Evolutionary conservation across 1,140 invertebrate genomes (phyloP).

Genomic region (Zophobas morio): DNA sequence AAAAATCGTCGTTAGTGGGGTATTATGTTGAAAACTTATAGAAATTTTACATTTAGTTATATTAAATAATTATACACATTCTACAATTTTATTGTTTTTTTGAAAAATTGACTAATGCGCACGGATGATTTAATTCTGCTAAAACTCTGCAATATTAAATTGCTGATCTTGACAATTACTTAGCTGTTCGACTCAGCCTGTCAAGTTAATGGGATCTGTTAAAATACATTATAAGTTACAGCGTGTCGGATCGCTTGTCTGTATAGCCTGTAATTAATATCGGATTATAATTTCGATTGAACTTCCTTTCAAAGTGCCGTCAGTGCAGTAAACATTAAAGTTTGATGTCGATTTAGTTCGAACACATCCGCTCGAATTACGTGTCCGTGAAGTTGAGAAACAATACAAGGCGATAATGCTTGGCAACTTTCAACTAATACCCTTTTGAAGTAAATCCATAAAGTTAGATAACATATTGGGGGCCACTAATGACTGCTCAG

Average conservation of each 20-base stretch:
- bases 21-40: too few relatives aligned
- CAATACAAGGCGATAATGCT: slow-evolving; percentile 41
- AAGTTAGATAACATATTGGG: slow-evolving; percentile 46
- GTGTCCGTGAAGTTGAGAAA: slow-evolving; percentile 38
- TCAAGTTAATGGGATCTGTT: slow-evolving; percentile 19
- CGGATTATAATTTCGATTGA: slow-evolving; percentile 39
- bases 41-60: too few relatives aligned
- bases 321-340: slow-evolving; percentile 37
- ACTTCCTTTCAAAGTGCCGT: slow-evolving; percentile 35
- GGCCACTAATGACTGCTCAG: slow-evolving; percentile 43
- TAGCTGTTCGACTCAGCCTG: neutral
- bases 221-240: slow-evolving; percentile 14
- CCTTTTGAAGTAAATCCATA: slow-evolving; percentile 40
- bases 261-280: slow-evolving; percentile 24
- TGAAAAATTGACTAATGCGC: too few relatives aligned
- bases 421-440: slow-evolving; percentile 44
- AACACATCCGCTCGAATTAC: slow-evolving; percentile 38
- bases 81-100: too few relatives aligned
- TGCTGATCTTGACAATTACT: too few relatives aligned
- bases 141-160: too few relatives aligned
- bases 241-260: slow-evolving; percentile 2
- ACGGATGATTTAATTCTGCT: too few relatives aligned
- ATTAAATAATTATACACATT: too few relatives aligned
- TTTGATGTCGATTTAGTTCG: slow-evolving; percentile 41
- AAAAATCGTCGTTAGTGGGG: too few relatives aligned